Evolutionary conservation across 2,113 vertebrate genomes (phyloP), one percentile per base, ranked within the genome.

Genomic region (Scomber japonicus): DNA sequence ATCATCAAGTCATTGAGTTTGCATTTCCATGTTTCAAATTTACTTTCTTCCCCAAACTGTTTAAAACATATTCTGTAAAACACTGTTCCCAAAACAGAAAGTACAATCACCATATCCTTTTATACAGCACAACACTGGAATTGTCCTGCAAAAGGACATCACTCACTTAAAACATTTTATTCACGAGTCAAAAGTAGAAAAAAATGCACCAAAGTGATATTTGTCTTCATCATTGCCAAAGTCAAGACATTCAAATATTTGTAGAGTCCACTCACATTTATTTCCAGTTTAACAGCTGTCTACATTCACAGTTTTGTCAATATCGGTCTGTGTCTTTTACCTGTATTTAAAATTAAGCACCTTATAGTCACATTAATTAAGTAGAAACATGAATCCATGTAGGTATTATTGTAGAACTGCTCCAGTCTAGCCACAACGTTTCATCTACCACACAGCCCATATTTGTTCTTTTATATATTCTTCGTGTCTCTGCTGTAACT

Each of bases 1-100:
- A 15, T 59, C 44, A 75, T 70, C 3, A 61, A 57, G 46, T 30
- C 68, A 46, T 60, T 73, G 24, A 61, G 57, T 49, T 63, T 49
- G 56, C 21, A 16, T 60, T 67, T 17, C 30, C 24, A 21, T 35
- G 3, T 6, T 50, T 17, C 21, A 14, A 46, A 73, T 48, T 46
- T 21, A 12, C 11, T 45, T 12, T 54, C 77, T 71, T 45, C 17
- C 51, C 60, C 4, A 40, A 10, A 19, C 2, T 12, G 11, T 17
- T 17, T 3, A 51, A 51, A 40, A 30, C n/a, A 21, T 8, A 45
- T 56, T 73, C 57, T 27, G 50, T 50, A 2, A 50, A 46, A 61
- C 48, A 27, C 24, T 27, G 24, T 27, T 27, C 24, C 24, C 24
- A 50, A 30, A 75, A 10, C 50, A 24, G 16, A 44, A 2, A 49